Conservation (phyloP, 1,140 invertebrate genomes). For the Triops cancriformis region DNA sequence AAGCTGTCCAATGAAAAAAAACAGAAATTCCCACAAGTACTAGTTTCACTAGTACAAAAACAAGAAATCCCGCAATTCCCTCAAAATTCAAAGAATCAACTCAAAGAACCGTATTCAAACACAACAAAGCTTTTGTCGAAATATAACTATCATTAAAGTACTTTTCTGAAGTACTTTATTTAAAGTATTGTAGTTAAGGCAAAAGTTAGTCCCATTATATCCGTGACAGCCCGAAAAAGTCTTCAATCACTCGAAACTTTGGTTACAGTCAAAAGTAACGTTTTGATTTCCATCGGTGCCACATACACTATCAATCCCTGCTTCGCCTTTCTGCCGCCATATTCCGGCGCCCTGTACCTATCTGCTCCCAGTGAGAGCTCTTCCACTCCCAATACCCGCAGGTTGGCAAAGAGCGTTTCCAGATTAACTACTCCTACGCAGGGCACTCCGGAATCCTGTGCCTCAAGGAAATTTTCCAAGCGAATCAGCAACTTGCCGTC, state of each 20-base stretch:
- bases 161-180: no score
- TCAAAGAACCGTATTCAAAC: no score
- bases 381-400: neutral
- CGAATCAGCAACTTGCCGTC: slow-evolving; percentile 60
- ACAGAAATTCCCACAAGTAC: no score
- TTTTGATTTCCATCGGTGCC: slow-evolving; percentile 5
- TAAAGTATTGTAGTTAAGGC: no score
- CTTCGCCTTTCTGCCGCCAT: neutral
- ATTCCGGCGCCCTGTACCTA: neutral
- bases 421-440: neutral
- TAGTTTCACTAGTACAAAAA: no score
- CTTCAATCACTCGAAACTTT: neutral
- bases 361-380: neutral
- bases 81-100: no score
- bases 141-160: no score
- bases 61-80: no score
- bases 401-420: neutral
- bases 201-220: no score
- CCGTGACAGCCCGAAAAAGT: no score
- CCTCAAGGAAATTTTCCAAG: slow-evolving; percentile 80
- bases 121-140: no score
- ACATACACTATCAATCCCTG: neutral
- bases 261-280: neutral
- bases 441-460: slow-evolving; percentile 42
- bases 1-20: no score